These are phyloP conservation scores for Sciurus vulgaris DNA, from an alignment of 2,797 vertebrate genomes.

Conservation along the genomic window DNA sequence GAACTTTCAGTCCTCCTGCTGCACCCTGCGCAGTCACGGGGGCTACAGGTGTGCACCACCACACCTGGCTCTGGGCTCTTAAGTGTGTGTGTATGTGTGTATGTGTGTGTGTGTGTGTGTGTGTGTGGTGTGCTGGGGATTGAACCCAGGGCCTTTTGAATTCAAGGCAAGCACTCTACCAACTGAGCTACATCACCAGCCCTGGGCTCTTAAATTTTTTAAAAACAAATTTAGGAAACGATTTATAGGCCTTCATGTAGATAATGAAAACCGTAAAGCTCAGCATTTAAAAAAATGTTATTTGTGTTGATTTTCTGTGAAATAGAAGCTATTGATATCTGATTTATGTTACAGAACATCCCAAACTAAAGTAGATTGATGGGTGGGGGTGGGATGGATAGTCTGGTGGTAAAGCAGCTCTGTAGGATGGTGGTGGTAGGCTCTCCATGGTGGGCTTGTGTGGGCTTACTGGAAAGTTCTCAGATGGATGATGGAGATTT, in stretches of 20 bases:
- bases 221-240: background rate
- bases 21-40: too few species aligned
- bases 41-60: too few species aligned
- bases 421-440: background rate
- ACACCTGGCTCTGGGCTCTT: background rate
- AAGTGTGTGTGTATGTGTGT: background rate
- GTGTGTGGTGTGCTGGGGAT: too few species aligned
- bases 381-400: background rate
- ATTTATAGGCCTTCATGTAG: background rate
- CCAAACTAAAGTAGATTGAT: background rate
- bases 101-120: too few species aligned
- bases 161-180: too few species aligned
- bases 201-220: background rate
- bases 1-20: too few species aligned
- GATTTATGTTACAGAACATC: background rate
- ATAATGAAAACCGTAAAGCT: background rate
- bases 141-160: too few species aligned
- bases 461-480: background rate
- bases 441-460: accelerated
- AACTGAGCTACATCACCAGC: too few species aligned
- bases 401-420: background rate
- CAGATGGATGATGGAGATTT: background rate
- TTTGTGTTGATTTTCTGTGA: background rate
- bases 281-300: background rate
- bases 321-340: background rate